Evolutionary conservation across 1,140 invertebrate genomes (phyloP), one percentile per base, ranked within the genome.

Genomic region (Cryptotermes secundus): DNA sequence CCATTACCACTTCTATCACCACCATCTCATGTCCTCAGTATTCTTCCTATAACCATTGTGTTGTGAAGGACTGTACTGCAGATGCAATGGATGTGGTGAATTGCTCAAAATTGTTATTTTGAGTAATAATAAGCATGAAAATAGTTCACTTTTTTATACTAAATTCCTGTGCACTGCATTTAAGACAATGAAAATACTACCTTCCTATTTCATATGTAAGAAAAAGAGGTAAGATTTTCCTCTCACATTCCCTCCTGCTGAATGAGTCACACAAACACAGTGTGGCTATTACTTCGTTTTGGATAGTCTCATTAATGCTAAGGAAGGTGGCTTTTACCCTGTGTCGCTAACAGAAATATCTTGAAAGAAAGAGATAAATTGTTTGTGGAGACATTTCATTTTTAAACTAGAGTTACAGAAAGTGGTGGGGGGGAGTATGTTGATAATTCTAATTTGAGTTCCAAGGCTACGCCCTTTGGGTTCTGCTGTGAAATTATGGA

Each of bases 371-470:
- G 38, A 80, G 42, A 35, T 80, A n/a, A 38, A 65, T 31, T 84
- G 59, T 53, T 84, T 65, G 84, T 84, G 84, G 38, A 80, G 84
- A 84, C 84, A 84, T 84, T 84, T 84, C 80, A 84, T 79, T 84
- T 65, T 84, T 24, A 81, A 82, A 81, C 45, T 84, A n/a, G 14
- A 4, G n/a, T 26, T 26, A 10, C 31, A 26, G 59, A n/a, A 81
- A 82, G 49, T 81, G 80, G 35, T 84, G 36, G 34, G 45, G n/a
- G 81, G n/a, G 34, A 35, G 38, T 35, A n/a, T 31, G 79, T 79
- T 83, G 26, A 81, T 31, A 65, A n/a, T 84, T 81, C 31, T 65
- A 35, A 80, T 53, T 82, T 82, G 22, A 42, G 31, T 80, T 38
- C 65, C 65, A 80, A 84, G 81, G 84, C 81, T 84, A 84, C 84